Evolutionary conservation across 2,113 vertebrate genomes (phyloP), one percentile per base, ranked within the genome.

Genomic region (Chlorodrepanis virens): DNA sequence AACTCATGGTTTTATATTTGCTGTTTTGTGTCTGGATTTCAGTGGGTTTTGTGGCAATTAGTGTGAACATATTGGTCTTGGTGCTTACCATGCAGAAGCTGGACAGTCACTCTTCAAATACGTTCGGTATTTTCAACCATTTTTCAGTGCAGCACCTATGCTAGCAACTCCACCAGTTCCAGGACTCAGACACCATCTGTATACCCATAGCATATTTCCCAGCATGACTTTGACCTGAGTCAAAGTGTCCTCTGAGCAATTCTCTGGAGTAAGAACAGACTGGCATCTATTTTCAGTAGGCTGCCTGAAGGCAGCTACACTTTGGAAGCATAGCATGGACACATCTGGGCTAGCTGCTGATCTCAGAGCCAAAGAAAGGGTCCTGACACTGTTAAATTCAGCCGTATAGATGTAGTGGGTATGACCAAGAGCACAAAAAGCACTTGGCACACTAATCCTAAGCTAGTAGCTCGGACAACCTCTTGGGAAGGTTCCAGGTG

Each of bases 311-410:
- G 83, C 75, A 90, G 35, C 71, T 92, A 23, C 42, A 11, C 20
- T 93, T 90, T 90, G 80, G 89, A 88, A 89, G 76, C 60, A 45
- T 14, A 81, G 21, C 24, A 47, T 13, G 42, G 68, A 50, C 59
- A 70, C 0, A 18, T 74, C 76, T 93, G 63, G 79, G 68, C 72
- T 42, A 33, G 54, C 21, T 63, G 47, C 54, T 78, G 42, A 21
- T 81, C 69, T 91, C 39, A 47, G 56, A 54, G 64, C 72, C 94
- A 95, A n/a, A 70, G 45, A 70, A 77, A 70, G 39, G 47, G 80
- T 92, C 83, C 39, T 84, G 80, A 89, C 89, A 74, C 45, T 67
- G 79, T 90, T 94, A 94, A 90, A 90, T 95, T 87, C 87, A 94
- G 77, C 40, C 37, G 19, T 33, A 28, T 74, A 75, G 52, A 92